Evolutionary conservation across 2,113 vertebrate genomes (phyloP), one percentile per base, ranked within the genome.

Genomic region (Dolichallabes microphthalmus): DNA sequence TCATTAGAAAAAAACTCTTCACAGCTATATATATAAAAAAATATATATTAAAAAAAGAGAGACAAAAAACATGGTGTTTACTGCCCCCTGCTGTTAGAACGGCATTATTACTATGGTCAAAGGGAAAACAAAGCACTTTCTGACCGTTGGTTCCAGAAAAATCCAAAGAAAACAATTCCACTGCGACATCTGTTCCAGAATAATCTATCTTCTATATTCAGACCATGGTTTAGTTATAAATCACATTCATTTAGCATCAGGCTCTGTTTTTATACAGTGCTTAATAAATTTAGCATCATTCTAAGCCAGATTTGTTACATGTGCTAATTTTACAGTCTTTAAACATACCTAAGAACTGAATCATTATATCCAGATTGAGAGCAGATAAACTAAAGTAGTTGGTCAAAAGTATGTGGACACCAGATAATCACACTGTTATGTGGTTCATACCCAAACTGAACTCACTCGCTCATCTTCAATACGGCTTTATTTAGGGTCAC

Each of bases 1-100:
- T 35, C 32, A 35, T 35, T 35, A 35, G 2, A 35, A 35, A 11
- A 27, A 64, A 27, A 27, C 27, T 32, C 30, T 75, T 15, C 52
- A 75, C 5, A 75, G 25, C 39, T 25, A 75, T n/a, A 52, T 45
- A 45, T 2, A 74, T n/a, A 22, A 22, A 50, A 7, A 74, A 25
- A 19, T n/a, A 52, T 2, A 30, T 0, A 32, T 15, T 20, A 39
- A 0, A 12, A 50, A 30, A 4, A 17, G 15, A 57, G 53, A 12
- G 27, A 9, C 4, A 35, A 0, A 14, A 78, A 78, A 78, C 76
- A 58, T 22, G 55, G 55, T 78, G 76, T 78, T 78, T 78, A 78
- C 76, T 78, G 76, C 76, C 76, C 22, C 76, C 76, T 78, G 19
- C 76, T 58, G 76, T 78, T 57, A 77, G 27, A 77, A 3, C 20